These are phyloP conservation scores for Pocillopora verrucosa DNA, from an alignment of 64 coral and sea anemone genomes.

Conservation along the genomic window DNA sequence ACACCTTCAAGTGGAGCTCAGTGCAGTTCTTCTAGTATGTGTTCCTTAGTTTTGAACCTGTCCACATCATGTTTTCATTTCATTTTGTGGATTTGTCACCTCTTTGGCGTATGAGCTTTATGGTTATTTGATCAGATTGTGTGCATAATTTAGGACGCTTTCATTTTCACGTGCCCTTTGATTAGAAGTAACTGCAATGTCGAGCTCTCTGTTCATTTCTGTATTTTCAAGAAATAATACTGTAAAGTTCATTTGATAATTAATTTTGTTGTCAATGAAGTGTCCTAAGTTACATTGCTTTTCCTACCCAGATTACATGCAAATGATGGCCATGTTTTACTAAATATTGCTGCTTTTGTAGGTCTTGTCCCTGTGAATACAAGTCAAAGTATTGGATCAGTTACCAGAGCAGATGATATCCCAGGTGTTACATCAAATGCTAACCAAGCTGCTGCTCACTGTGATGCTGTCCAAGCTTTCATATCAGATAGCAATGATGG, in stretches of 20 bases:
- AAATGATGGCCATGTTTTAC: slow-evolving; percentile 1
- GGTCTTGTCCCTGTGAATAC: slow-evolving; percentile 52
- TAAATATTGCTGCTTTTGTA: slow-evolving; percentile 49
- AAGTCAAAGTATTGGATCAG: slow-evolving; percentile 59
- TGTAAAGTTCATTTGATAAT: slow-evolving; percentile 4
- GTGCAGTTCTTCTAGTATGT: slow-evolving; percentile 24
- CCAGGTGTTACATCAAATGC: slow-evolving; percentile 56
- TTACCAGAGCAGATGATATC: slow-evolving; percentile 50
- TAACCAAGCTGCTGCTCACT: slow-evolving; percentile 33
- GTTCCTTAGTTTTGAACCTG: not conserved
- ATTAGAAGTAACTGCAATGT: not conserved
- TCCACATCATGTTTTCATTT: slow-evolving; percentile 19
- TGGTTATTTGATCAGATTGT: slow-evolving; percentile 28
- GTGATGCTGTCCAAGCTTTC: slow-evolving; percentile 49
- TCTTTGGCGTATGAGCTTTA: not conserved
- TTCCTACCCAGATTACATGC: slow-evolving; percentile 46
- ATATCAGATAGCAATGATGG: slow-evolving; percentile 59
- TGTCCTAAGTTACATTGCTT: slow-evolving; percentile 23
- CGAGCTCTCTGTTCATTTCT: not conserved
- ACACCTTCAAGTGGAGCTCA: not conserved
- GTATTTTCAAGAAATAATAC: not conserved
- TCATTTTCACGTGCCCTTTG: slow-evolving; percentile 35
- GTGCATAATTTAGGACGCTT: slow-evolving; percentile 42
- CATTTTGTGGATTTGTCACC: not conserved
- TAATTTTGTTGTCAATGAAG: slow-evolving; percentile 35